These are phyloP conservation scores for Colletes gigas DNA, from an alignment of 1,140 invertebrate genomes.

Conservation along the genomic window DNA sequence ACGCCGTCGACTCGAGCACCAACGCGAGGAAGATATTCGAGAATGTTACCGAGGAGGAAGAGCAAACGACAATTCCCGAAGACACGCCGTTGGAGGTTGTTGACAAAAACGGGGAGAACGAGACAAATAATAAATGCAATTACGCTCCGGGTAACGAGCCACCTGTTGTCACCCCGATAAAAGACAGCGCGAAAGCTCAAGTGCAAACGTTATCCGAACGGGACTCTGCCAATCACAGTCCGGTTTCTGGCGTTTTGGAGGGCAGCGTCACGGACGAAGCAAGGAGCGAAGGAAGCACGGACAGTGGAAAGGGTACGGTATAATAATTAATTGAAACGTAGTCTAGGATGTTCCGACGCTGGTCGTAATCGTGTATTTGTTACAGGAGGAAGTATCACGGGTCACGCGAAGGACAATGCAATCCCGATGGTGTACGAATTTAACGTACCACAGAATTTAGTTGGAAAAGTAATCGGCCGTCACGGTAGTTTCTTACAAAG, in stretches of 20 bases:
- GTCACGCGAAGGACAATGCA: constrained; percentile 75
- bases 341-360: too few species aligned
- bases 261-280: constrained; percentile 80
- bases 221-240: constrained; percentile 83
- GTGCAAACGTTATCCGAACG: constrained; percentile 71
- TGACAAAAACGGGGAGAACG: background rate
- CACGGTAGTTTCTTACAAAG: constrained; percentile 90
- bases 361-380: constrained; percentile 22
- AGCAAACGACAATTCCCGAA: background rate
- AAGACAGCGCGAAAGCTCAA: constrained; percentile 43
- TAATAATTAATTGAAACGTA: background rate
- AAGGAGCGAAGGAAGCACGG: constrained; percentile 79
- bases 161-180: background rate
- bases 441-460: constrained; percentile 88
- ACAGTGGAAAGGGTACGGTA: constrained; percentile 77
- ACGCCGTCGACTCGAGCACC: background rate
- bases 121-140: background rate
- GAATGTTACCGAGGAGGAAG: constrained; percentile 32
- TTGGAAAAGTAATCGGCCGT: constrained; percentile 93
- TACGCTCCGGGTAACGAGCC: constrained; percentile 2
- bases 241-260: constrained; percentile 78
- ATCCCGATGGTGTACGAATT: constrained; percentile 86
- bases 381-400: constrained; percentile 84
- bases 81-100: background rate
- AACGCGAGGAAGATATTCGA: constrained; percentile 43